Conservation (phyloP, 92 coral and sea anemone species). For the Palythoa grandis region DNA sequence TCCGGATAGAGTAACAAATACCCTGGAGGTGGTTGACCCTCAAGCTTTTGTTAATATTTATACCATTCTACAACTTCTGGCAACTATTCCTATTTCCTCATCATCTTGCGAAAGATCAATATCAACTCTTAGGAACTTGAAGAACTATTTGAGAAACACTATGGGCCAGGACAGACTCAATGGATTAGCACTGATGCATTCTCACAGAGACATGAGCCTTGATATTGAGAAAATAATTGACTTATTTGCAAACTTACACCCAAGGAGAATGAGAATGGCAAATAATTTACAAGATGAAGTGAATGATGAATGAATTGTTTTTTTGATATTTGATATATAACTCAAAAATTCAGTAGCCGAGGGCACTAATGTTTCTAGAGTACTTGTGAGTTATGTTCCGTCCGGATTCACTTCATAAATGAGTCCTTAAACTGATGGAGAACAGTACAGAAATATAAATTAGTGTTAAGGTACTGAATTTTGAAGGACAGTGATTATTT, state of each 20-base stretch:
- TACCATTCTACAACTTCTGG: constrained; percentile 64
- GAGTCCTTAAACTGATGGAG: not conserved
- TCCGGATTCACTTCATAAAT: not conserved
- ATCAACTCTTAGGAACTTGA: not conserved
- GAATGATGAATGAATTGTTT: constrained; percentile 1
- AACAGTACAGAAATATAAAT: not conserved
- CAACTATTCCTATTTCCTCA: not conserved
- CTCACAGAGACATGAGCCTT: constrained; percentile 60
- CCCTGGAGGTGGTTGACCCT: constrained; percentile 60
- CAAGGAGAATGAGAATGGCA: constrained; percentile 57
- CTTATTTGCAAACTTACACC: constrained; percentile 66
- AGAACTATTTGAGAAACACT: constrained; percentile 57
- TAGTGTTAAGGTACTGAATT: not conserved
- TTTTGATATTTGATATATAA: not conserved
- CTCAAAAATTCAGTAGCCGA: constrained; percentile 15
- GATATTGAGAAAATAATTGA: constrained; percentile 51
- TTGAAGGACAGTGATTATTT: not conserved
- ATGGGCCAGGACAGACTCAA: constrained; percentile 7
- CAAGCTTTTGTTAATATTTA: constrained; percentile 60
- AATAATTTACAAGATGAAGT: constrained; percentile 19
- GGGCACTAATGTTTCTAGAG: not conserved
- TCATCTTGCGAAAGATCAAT: not conserved
- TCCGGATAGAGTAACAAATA: constrained; percentile 55
- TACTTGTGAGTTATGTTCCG: not conserved
- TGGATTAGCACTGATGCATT: constrained; percentile 63